These are phyloP conservation scores for Sminthurinus aureus DNA, from an alignment of 2,888 invertebrate genomes.

Conservation along the genomic window DNA sequence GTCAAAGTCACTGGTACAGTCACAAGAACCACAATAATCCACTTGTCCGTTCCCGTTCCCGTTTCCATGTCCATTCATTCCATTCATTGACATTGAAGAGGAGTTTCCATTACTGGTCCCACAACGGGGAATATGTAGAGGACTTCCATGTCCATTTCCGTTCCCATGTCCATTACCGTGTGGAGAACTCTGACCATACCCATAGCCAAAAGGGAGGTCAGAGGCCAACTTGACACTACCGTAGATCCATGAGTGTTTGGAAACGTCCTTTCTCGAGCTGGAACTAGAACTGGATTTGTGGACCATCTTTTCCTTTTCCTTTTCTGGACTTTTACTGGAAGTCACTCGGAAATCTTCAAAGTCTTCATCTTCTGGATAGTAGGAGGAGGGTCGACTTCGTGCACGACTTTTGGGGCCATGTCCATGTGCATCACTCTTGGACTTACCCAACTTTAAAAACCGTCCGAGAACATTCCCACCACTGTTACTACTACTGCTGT, in stretches of 20 bases:
- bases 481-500: constrained; percentile 8
- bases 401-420: constrained; percentile 12
- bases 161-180: neutral
- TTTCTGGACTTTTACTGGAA: constrained; percentile 48
- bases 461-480: constrained; percentile 52
- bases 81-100: too few species aligned
- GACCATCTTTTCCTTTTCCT: constrained; percentile 59
- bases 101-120: neutral
- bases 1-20: constrained; percentile 44
- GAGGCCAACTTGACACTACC: constrained; percentile 55
- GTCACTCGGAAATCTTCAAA: constrained; percentile 55
- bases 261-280: constrained; percentile 51
- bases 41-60: neutral
- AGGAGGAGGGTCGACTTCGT: constrained; percentile 24
- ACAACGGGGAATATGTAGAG: neutral
- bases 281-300: constrained; percentile 43
- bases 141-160: neutral
- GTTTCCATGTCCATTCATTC: too few species aligned
- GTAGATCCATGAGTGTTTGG: constrained; percentile 58
- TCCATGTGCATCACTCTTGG: constrained; percentile 57
- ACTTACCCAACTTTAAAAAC: constrained; percentile 58
- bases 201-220: constrained; percentile 57
- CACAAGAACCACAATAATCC: constrained; percentile 54
- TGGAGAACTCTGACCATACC: neutral
- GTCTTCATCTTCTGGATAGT: constrained; percentile 30